phyloP scores from a whole-genome alignment of 2,888 invertebrate species.

The Cinara cedri region DNA sequence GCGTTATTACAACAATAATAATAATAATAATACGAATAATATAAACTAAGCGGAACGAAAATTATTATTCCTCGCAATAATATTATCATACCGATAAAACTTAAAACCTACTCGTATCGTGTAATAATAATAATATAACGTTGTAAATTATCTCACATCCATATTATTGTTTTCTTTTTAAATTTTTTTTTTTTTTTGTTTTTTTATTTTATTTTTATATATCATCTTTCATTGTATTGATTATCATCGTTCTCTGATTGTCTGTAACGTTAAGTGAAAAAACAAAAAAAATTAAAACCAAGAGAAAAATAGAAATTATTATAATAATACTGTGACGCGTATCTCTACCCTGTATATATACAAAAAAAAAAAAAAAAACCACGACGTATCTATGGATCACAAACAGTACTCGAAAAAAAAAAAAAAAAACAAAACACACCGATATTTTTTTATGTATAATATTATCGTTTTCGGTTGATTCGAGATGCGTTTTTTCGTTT shows the following conservation, averaged over 20 bases:
- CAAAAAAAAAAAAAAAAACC: too few relatives aligned
- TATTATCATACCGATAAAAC: not conserved
- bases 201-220: not conserved
- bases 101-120: not conserved
- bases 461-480: not conserved
- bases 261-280: not conserved
- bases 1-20: conserved; percentile 11
- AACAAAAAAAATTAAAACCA: not conserved
- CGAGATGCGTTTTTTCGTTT: not conserved
- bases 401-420: not conserved
- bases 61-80: not conserved
- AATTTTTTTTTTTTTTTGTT: too few relatives aligned
- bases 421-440: not conserved
- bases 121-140: not conserved
- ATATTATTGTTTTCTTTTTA: not conserved
- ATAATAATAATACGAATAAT: not conserved
- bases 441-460: not conserved
- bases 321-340: conserved; percentile 15
- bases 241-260: conserved; percentile 43
- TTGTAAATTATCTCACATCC: not conserved
- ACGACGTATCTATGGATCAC: not conserved
- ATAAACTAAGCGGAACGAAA: not conserved
- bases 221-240: not conserved
- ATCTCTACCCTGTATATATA: conserved; percentile 31
- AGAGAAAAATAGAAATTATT: not conserved